Percentiles rank a stretch among this genome's conserved stretches.
Conservation (phyloP, 2,797 vertebrate species). For the Fistularia tabacaria region DNA sequence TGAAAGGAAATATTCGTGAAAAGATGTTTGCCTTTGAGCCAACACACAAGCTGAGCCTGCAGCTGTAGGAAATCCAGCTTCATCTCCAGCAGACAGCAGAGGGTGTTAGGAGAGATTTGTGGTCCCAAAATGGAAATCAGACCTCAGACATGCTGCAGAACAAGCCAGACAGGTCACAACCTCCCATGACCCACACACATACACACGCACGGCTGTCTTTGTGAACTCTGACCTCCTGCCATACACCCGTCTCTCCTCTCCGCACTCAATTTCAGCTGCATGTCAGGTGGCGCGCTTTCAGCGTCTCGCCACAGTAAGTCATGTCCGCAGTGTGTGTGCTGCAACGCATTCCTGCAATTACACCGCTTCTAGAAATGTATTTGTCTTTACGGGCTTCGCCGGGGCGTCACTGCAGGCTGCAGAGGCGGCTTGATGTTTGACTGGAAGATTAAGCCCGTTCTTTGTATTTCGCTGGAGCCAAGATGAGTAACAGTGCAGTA, state of each 20-base stretch:
- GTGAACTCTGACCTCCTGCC: conserved; percentile 38
- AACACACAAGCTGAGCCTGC: background rate
- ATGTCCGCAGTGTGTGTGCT: background rate
- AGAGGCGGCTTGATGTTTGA: conserved; percentile 1
- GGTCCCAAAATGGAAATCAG: conserved; percentile 17
- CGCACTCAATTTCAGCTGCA: background rate
- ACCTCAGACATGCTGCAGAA: conserved; percentile 1
- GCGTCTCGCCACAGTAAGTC: too few relatives aligned
- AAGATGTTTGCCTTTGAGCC: too few relatives aligned
- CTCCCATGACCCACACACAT: background rate
- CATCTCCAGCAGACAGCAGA: background rate
- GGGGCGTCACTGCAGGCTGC: background rate
- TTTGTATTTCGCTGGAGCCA: too few relatives aligned
- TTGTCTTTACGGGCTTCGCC: too few relatives aligned
- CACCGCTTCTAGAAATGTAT: too few relatives aligned
- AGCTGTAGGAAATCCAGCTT: background rate
- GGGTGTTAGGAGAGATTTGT: background rate
- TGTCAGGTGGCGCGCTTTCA: background rate
- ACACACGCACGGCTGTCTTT: conserved; percentile 24
- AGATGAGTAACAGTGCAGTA: too few relatives aligned
- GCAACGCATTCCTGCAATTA: background rate
- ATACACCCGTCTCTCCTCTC: background rate
- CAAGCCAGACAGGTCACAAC: conserved; percentile 34
- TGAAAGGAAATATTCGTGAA: too few relatives aligned
- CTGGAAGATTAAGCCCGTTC: background rate